Conservation (phyloP, 2,797 vertebrate species). For the Eulemur coronatus region DNA sequence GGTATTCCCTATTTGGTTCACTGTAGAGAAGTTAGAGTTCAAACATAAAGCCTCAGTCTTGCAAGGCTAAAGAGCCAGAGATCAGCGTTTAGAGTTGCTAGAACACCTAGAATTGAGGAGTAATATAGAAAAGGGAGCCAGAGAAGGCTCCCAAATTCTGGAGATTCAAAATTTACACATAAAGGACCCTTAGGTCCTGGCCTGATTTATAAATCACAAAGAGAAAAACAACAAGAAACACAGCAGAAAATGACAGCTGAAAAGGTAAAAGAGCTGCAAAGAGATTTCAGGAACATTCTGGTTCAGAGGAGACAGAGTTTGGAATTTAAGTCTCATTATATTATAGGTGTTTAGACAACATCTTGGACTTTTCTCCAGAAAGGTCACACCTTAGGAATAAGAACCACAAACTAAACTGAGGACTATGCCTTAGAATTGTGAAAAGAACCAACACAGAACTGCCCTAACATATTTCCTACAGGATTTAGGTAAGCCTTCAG, state of each 20-base stretch:
- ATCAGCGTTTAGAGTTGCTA: background rate
- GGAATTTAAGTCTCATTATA: background rate
- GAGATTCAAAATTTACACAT: background rate
- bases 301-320: background rate
- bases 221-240: background rate
- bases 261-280: background rate
- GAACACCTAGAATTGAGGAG: background rate
- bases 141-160: background rate
- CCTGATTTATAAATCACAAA: background rate
- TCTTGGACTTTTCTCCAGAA: background rate
- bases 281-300: background rate
- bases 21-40: background rate
- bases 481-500: background rate
- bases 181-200: background rate
- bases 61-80: background rate
- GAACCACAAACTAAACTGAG: background rate
- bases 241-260: background rate
- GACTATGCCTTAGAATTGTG: background rate
- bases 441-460: background rate
- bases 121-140: background rate
- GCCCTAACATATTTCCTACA: background rate
- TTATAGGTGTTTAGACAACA: background rate
- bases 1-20: background rate
- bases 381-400: background rate
- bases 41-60: background rate